Conservation (phyloP, 2,888 invertebrate genomes). For the Xanthia icteritia region DNA sequence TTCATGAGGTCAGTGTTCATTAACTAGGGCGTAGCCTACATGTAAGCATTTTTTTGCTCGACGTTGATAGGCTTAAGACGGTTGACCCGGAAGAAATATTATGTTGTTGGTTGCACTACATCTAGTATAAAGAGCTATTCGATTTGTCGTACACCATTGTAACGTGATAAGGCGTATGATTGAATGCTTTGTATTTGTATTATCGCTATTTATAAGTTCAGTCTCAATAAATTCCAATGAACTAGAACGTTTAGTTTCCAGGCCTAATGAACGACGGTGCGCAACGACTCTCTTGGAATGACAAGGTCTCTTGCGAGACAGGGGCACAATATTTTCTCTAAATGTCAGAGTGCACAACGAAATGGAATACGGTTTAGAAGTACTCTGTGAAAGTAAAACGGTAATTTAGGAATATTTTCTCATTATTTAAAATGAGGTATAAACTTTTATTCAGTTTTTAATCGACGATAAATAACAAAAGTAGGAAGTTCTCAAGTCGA, state of each 20-base stretch:
- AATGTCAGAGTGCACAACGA: conserved; percentile 63
- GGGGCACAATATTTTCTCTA: conserved; percentile 62
- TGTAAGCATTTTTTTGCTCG: conserved; percentile 56
- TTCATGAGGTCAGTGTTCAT: conserved; percentile 77
- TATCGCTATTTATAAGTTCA: not conserved
- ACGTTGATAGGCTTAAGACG: conserved; percentile 38
- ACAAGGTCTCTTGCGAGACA: conserved; percentile 70
- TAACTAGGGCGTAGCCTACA: conserved; percentile 75
- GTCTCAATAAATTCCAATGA: conserved; percentile 37
- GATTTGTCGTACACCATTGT: conserved; percentile 4
- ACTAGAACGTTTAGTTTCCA: conserved; percentile 46
- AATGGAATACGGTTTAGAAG: conserved; percentile 40
- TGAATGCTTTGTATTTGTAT: conserved; percentile 23
- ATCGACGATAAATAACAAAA: too few relatives aligned
- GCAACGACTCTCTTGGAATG: conserved; percentile 62
- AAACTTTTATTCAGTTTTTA: conserved; percentile 11
- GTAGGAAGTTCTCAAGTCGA: too few relatives aligned
- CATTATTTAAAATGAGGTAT: conserved; percentile 11
- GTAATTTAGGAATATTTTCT: conserved; percentile 26
- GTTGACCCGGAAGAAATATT: conserved; percentile 6
- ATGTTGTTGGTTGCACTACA: conserved; percentile 3
- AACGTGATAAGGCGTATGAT: conserved; percentile 8
- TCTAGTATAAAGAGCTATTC: conserved; percentile 6
- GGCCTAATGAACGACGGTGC: conserved; percentile 20
- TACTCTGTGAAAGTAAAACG: conserved; percentile 45